Conservation (phyloP, 2,113 vertebrate species). For the Pimephales promelas region DNA sequence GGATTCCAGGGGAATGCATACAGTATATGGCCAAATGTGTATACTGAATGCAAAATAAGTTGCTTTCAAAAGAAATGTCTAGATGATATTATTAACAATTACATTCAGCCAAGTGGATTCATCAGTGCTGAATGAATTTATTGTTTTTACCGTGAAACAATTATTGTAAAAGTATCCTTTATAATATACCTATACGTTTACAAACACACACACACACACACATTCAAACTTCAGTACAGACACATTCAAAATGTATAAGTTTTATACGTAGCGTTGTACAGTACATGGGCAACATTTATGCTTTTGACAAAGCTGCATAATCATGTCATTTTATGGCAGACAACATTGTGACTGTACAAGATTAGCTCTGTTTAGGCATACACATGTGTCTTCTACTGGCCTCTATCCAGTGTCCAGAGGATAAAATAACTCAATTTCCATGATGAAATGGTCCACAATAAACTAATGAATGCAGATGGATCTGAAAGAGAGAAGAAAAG, state of each 20-base stretch:
- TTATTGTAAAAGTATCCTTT: slow-evolving; percentile 1
- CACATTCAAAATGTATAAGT: slow-evolving; percentile 1
- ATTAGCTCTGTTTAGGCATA: slow-evolving; percentile 23
- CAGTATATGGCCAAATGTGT: not conserved
- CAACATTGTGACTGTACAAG: not conserved
- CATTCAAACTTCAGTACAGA: not conserved
- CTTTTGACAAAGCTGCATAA: not conserved
- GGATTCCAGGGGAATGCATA: not conserved
- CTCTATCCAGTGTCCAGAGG: slow-evolving; percentile 33
- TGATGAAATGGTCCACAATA: slow-evolving; percentile 23
- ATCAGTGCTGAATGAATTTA: not conserved
- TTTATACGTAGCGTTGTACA: not conserved
- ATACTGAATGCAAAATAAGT: not conserved
- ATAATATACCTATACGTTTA: slow-evolving; percentile 3
- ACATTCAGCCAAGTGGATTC: not conserved
- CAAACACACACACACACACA: not conserved
- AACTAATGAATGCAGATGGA: slow-evolving; percentile 20
- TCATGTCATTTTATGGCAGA: not conserved
- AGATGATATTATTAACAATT: not conserved
- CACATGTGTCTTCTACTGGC: not conserved
- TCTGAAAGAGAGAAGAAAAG: slow-evolving; percentile 43
- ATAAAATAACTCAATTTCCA: slow-evolving; percentile 35
- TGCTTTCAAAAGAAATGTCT: not conserved
- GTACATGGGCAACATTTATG: not conserved
- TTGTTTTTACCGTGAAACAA: not conserved